Evolutionary conservation across 2,113 vertebrate genomes (phyloP), one percentile per base, ranked within the genome.

Genomic region (Grammatotria lemairii): DNA sequence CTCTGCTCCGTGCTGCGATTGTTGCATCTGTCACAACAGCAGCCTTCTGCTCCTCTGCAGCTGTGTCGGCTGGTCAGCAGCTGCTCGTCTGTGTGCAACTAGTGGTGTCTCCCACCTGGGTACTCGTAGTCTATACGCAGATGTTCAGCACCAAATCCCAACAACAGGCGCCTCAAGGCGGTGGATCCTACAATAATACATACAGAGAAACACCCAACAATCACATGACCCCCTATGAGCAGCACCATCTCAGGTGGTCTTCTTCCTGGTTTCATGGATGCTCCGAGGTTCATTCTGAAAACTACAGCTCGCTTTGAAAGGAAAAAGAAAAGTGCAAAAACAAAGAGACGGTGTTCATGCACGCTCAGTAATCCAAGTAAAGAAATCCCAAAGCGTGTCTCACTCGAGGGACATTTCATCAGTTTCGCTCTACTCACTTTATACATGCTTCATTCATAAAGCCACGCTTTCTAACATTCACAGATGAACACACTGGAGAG

Each of bases 101-200:
- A 58, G 5, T 16, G 26, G 55, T 9, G 5, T 31, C 55, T 58
- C 55, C 55, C 26, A 58, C 57, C 14, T 0, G 26, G 26, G 57
- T 6, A 31, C 14, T 17, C 6, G 5, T 31, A 6, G 57, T 60
- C 26, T 60, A 31, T 6, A 31, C 0, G 2, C 0, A 58, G 57
- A 17, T 31, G 26, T 1, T 58, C 55, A 58, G 13, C 8, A 9
- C 26, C 55, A 58, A 28, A 17, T 31, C 8, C 13, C 55, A 31
- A 16, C 8, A 58, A 58, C 55, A 58, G 26, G 0, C 55, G 0
- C 54, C 54, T 55, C 6, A 55, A 1, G 0, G 21, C 1, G 0
- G 26, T 28, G 26, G 23, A 0, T 5, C 13, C 55, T 58, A 58
- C 26, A 58, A 31, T 57, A 9, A 57, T 28, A 9, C 55, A 57